Evolutionary conservation across 1,140 invertebrate genomes (phyloP).

Genomic region (Protaetia brevitarsis): DNA sequence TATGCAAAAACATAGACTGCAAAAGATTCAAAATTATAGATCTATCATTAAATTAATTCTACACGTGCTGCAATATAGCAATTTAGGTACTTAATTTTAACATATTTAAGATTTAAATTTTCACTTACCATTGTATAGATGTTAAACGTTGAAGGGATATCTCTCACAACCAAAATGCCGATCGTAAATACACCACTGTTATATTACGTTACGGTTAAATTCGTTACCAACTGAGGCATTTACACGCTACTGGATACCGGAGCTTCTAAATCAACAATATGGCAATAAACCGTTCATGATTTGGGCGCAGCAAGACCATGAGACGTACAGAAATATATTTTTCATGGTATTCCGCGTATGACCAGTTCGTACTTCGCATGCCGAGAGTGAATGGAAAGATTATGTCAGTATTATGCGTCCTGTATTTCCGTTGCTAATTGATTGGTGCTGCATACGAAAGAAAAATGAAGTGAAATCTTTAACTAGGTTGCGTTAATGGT

Average conservation of each 20-base stretch:
- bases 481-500: too few species aligned
- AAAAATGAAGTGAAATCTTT: too few species aligned
- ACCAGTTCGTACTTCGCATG: neutral
- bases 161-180: neutral
- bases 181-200: neutral
- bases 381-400: neutral
- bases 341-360: neutral
- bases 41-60: too few species aligned
- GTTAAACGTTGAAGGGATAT: neutral
- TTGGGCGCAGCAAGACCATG: slow-evolving; percentile 13
- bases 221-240: slow-evolving; percentile 15
- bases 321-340: neutral
- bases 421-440: neutral
- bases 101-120: too few species aligned
- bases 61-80: too few species aligned
- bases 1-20: too few species aligned
- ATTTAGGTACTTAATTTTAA: too few species aligned
- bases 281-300: slow-evolving; percentile 17
- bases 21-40: too few species aligned
- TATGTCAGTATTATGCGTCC: neutral
- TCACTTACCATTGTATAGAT: too few species aligned
- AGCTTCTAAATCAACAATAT: slow-evolving; percentile 13
- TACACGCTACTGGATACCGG: slow-evolving; percentile 11
- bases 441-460: neutral
- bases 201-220: slow-evolving; percentile 17